phyloP scores from a whole-genome alignment of 1,140 invertebrate species.

The Spodoptera litura region DNA sequence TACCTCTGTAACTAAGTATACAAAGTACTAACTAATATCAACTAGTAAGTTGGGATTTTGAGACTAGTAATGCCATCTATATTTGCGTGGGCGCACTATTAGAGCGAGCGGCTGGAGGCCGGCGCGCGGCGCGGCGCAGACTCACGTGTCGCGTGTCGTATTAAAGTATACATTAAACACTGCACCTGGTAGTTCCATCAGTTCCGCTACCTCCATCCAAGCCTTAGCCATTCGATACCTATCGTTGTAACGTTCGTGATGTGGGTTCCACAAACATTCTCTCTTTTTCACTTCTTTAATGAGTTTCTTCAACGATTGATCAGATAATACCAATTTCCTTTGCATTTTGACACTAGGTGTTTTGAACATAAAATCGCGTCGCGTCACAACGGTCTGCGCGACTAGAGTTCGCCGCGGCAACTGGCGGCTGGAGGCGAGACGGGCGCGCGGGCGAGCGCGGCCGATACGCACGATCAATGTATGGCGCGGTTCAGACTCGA shows the following conservation, averaged over 20 bases:
- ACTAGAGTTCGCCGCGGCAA: constrained; percentile 52
- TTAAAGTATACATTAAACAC: background rate
- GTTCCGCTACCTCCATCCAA: constrained; percentile 58
- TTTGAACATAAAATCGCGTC: constrained; percentile 38
- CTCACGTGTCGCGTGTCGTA: constrained; percentile 1
- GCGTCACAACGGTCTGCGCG: constrained; percentile 49
- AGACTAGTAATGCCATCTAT: constrained; percentile 49
- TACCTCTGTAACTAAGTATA: background rate
- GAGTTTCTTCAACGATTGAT: constrained; percentile 40
- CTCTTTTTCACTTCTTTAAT: constrained; percentile 62
- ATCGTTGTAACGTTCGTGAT: constrained; percentile 59
- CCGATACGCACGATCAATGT: constrained; percentile 49
- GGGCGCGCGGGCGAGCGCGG: constrained; percentile 35
- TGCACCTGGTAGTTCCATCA: constrained; percentile 57
- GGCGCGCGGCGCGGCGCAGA: background rate
- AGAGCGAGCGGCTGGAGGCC: background rate
- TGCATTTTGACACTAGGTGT: background rate
- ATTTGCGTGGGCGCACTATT: background rate
- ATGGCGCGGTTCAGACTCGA: constrained; percentile 15
- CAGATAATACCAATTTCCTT: constrained; percentile 19
- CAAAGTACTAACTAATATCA: background rate
- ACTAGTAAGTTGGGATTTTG: background rate
- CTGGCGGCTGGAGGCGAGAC: constrained; percentile 50
- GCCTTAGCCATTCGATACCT: constrained; percentile 42
- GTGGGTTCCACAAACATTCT: constrained; percentile 63